Base-by-base conservation (phyloP, 1,140 invertebrate species). In the Caenorhabditis brenneri region DNA sequence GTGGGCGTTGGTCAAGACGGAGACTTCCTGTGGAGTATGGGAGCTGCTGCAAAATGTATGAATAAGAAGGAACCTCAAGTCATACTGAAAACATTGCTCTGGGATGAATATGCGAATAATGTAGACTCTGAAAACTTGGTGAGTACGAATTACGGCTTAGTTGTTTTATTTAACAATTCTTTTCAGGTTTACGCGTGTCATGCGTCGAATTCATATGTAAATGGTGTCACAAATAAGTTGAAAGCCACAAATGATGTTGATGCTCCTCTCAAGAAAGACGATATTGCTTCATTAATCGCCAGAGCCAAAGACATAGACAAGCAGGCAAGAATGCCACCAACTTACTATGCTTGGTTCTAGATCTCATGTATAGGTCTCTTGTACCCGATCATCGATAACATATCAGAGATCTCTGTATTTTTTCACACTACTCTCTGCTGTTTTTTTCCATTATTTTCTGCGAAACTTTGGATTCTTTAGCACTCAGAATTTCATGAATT, bases 301-400 rank as follows among this genome's bases (percentile, higher is more conserved):
- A 22, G 48, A 16, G 80, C 80, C 9, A 46, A 55, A 24, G 36
- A 55, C 39, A 15, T 16, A 3, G 80, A 81, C 19, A 51, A 55
- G 27, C 31, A 55, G 6, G 12, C 51, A 2, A 24, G 39, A 60
- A 81, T 81, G 80, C 48, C 48, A 27, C 80, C 80, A 27, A 58
- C 80, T 5, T 60, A 58, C 24, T 29, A 60, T 19, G 27, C 80
- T 27, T 81, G 80, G 80, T 81, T 60, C 53, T 81, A 81, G n/a
- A 42, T 74, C 58, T 65, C 65, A 42, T 42, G 22, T 42, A n/a
- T 42, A 42, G 2, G 2, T 29, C 24, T 74, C 24, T 15, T 31
- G 1, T 12, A 15, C 9, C 19, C 22, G 29, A 15, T 55, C 22
- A 16, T 15, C 22, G 7, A 10, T 10, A 5, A 24, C 29, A 33